These are phyloP conservation scores for Apamea anceps DNA, from an alignment of 2,888 invertebrate species.

Conservation along the genomic window DNA sequence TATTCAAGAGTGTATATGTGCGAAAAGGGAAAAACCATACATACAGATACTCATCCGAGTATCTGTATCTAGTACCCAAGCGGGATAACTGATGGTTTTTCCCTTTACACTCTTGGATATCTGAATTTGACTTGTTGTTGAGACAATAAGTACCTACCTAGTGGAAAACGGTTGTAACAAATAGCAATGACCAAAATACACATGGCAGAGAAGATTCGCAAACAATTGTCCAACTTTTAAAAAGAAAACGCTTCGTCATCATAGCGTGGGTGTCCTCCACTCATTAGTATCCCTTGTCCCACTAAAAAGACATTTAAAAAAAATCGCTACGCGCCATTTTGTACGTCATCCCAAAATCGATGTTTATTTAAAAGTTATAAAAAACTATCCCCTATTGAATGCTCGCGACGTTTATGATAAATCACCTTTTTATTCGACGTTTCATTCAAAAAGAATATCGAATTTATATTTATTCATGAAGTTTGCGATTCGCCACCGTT, in stretches of 20 bases:
- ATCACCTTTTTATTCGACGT: constrained; percentile 88
- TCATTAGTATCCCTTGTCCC: constrained; percentile 88
- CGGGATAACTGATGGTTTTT: too few species aligned
- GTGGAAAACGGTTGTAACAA: constrained; percentile 4
- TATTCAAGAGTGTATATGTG: not conserved
- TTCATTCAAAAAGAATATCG: constrained; percentile 87
- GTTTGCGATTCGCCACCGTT: constrained; percentile 89
- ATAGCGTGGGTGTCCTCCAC: constrained; percentile 88
- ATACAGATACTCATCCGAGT: too few species aligned
- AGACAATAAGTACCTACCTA: not conserved
- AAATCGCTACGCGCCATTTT: constrained; percentile 84
- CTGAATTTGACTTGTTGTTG: too few species aligned
- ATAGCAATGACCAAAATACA: constrained; percentile 25
- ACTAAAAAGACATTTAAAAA: constrained; percentile 76
- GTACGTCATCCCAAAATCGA: constrained; percentile 86
- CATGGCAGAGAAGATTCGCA: constrained; percentile 60
- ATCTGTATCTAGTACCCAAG: too few species aligned
- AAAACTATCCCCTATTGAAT: constrained; percentile 82
- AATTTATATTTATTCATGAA: constrained; percentile 89
- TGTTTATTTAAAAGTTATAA: constrained; percentile 90
- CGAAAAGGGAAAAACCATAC: not conserved
- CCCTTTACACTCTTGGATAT: too few species aligned
- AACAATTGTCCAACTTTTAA: constrained; percentile 68
- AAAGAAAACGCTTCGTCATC: constrained; percentile 80
- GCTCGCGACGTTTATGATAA: constrained; percentile 86